Evolutionary conservation across 2,113 vertebrate genomes (phyloP).

Genomic region (Triplophysa dalaica): DNA sequence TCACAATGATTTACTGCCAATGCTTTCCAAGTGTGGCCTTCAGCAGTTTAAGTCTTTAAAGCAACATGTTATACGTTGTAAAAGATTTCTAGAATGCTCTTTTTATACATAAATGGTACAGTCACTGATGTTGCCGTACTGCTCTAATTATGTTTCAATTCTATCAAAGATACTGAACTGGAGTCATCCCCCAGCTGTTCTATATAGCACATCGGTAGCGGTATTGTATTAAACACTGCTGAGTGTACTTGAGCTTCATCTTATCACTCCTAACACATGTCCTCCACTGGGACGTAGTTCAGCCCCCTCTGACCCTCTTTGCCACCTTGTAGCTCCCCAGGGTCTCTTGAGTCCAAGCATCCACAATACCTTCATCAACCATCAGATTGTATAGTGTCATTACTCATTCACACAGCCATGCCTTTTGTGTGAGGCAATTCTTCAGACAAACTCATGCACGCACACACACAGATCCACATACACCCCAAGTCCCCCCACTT

Average conservation of each 20-base stretch:
- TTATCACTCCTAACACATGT: slow-evolving; percentile 15
- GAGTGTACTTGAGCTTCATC: slow-evolving; percentile 29
- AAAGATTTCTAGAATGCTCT: not conserved
- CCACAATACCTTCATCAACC: slow-evolving; percentile 75
- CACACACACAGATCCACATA: slow-evolving; percentile 59
- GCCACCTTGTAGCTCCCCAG: slow-evolving; percentile 28
- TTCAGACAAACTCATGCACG: slow-evolving; percentile 58
- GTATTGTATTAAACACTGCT: slow-evolving; percentile 21
- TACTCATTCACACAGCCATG: slow-evolving; percentile 67
- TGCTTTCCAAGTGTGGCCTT: not conserved
- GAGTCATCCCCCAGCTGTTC: not conserved
- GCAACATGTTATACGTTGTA: too few relatives aligned
- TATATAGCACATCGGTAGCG: not conserved
- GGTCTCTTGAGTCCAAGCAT: slow-evolving; percentile 62
- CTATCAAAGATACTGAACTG: not conserved
- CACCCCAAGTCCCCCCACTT: slow-evolving; percentile 50
- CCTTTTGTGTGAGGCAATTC: slow-evolving; percentile 75
- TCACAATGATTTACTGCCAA: slow-evolving; percentile 9
- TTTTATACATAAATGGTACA: not conserved
- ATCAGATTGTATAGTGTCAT: slow-evolving; percentile 70
- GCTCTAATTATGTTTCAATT: not conserved
- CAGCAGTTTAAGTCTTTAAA: not conserved
- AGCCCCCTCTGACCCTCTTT: slow-evolving; percentile 40
- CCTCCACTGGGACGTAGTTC: slow-evolving; percentile 43
- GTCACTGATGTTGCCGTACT: not conserved